Percentiles rank a stretch among this genome's conserved stretches.
These are phyloP conservation scores for Neolamprologus falcicula DNA, from an alignment of 2,113 vertebrate genomes.

Conservation along the genomic window DNA sequence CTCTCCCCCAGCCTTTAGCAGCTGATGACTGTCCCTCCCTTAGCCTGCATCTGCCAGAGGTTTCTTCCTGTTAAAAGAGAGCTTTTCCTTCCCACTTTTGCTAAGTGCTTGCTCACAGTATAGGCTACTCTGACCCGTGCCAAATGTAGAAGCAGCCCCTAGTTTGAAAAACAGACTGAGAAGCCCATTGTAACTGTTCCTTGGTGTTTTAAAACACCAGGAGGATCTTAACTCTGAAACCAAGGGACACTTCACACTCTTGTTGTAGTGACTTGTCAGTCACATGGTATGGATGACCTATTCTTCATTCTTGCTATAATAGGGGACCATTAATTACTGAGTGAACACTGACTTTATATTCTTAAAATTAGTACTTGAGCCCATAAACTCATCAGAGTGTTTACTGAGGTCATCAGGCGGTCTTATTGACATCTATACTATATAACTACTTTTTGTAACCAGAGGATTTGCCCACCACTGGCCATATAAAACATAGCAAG, in stretches of 20 bases:
- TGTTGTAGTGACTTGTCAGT: background rate
- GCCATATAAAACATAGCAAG: background rate
- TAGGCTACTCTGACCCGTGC: background rate
- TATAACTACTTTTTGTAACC: background rate
- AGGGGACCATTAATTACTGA: background rate
- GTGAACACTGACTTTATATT: background rate
- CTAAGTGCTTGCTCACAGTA: background rate
- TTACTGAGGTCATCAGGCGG: background rate
- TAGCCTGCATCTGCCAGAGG: background rate
- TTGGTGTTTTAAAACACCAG: background rate
- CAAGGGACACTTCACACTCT: background rate
- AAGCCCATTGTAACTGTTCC: background rate
- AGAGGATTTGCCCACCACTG: background rate
- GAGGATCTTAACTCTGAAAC: background rate
- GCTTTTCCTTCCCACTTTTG: background rate
- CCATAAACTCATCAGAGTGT: background rate
- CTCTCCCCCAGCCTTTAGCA: accelerated
- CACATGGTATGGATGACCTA: background rate
- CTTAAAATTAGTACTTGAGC: background rate
- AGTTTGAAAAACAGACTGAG: background rate
- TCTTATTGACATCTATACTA: background rate
- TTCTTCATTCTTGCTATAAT: background rate
- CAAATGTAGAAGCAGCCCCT: background rate
- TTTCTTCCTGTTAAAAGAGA: background rate
- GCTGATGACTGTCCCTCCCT: background rate